phyloP scores from a whole-genome alignment of 1,140 invertebrate genomes.

The Maconellicoccus hirsutus region DNA sequence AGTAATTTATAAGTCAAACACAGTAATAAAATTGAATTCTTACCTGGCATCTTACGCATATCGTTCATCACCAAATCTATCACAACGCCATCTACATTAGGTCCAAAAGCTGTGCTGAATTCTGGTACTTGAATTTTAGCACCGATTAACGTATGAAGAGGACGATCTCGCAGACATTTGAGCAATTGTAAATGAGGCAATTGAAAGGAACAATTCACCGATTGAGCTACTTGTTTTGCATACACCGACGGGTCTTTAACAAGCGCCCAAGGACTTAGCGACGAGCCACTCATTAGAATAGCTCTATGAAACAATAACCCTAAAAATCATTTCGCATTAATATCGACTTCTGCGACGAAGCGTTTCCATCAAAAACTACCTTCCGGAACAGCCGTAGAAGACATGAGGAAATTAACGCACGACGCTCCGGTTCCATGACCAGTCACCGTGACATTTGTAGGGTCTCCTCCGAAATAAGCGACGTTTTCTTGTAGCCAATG shows the following conservation, averaged over 20 bases:
- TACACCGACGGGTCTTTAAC: slow-evolving; percentile 77
- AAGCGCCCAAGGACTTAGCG: slow-evolving; percentile 82
- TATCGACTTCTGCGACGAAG: too few relatives aligned
- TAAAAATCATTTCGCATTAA: slow-evolving; percentile 48
- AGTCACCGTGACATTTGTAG: slow-evolving; percentile 82
- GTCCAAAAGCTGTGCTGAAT: slow-evolving; percentile 76
- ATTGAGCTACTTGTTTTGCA: slow-evolving; percentile 69
- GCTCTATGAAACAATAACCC: slow-evolving; percentile 83
- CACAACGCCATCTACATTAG: slow-evolving; percentile 81
- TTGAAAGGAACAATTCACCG: slow-evolving; percentile 76
- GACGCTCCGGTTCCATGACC: slow-evolving; percentile 92
- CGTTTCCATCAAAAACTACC: too few relatives aligned
- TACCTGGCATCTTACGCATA: background rate
- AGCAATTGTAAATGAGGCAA: slow-evolving; percentile 56
- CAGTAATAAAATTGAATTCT: too few relatives aligned
- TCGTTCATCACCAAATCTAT: slow-evolving; percentile 48
- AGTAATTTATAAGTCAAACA: background rate
- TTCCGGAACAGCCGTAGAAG: slow-evolving; percentile 81
- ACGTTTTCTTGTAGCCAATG: slow-evolving; percentile 94
- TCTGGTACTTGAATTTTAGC: slow-evolving; percentile 54
- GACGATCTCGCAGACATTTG: slow-evolving; percentile 68
- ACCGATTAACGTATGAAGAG: slow-evolving; percentile 47
- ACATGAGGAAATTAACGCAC: slow-evolving; percentile 85
- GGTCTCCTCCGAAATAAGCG: slow-evolving; percentile 80
- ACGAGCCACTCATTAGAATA: slow-evolving; percentile 88